phyloP scores from a whole-genome alignment of 2,888 invertebrate species.

The Trilocha varians region DNA sequence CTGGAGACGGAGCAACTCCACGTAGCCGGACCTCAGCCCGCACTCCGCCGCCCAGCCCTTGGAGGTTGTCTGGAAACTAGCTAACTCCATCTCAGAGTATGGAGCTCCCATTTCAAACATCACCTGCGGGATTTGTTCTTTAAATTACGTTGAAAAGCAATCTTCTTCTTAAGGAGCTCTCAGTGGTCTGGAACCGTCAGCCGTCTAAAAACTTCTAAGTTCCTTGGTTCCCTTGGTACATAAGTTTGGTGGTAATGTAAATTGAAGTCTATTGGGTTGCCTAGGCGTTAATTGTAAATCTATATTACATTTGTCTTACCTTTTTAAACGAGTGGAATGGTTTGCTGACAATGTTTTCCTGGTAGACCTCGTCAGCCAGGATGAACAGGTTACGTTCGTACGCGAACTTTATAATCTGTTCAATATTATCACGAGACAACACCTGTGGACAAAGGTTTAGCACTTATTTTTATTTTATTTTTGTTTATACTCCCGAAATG shows the following conservation, averaged over 20 bases:
- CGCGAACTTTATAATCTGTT: constrained; percentile 92
- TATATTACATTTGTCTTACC: constrained; percentile 29
- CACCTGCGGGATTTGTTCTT: too few relatives aligned
- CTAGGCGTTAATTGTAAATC: not conserved
- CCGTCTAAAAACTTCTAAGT: too few relatives aligned
- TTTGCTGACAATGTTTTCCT: constrained; percentile 90
- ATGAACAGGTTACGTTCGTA: constrained; percentile 88
- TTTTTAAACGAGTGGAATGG: constrained; percentile 95
- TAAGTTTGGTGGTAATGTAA: constrained; percentile 13
- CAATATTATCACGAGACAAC: constrained; percentile 87
- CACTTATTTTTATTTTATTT: not conserved
- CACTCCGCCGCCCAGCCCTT: constrained; percentile 95
- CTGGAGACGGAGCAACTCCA: constrained; percentile 88
- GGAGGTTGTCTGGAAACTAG: constrained; percentile 94
- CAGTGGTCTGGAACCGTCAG: too few relatives aligned
- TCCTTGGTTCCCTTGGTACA: too few relatives aligned
- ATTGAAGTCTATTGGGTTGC: not conserved
- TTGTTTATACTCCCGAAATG: too few relatives aligned
- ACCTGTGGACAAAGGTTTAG: constrained; percentile 61
- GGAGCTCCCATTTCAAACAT: constrained; percentile 90
- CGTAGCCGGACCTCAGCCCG: constrained; percentile 92
- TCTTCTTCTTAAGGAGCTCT: too few relatives aligned
- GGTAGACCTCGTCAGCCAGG: constrained; percentile 95
- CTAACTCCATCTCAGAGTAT: constrained; percentile 87
- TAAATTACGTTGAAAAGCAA: too few relatives aligned